Percentiles rank a stretch among this genome's conserved stretches.
Conservation (phyloP, 1,140 invertebrate species). For the Formica exsecta region DNA sequence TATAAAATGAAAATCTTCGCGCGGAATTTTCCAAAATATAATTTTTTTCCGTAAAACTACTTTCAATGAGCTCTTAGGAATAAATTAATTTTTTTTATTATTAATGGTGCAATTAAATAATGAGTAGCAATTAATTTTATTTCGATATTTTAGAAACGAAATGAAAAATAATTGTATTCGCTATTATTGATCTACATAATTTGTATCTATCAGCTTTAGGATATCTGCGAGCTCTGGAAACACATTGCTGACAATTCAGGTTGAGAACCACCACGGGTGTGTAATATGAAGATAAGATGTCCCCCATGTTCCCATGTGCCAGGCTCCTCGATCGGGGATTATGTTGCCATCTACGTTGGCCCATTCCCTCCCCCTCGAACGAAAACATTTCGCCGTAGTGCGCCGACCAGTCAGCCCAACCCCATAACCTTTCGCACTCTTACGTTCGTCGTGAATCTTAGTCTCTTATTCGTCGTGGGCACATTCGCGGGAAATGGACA, state of each 20-base stretch:
- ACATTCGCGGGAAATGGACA: neutral
- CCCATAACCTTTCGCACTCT: constrained; percentile 72
- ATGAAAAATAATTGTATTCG: neutral
- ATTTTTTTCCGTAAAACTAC: neutral
- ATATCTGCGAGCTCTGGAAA: neutral
- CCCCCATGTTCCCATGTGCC: constrained; percentile 80
- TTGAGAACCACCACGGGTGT: constrained; percentile 79
- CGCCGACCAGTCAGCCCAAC: constrained; percentile 72
- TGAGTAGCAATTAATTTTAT: neutral
- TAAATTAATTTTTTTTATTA: neutral
- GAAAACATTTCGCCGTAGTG: constrained; percentile 82
- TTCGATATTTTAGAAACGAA: neutral
- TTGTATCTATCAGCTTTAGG: neutral
- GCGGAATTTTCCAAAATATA: neutral
- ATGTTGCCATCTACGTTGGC: constrained; percentile 80
- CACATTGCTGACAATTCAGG: constrained; percentile 33
- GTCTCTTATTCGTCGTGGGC: constrained; percentile 31
- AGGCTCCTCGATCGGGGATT: constrained; percentile 83
- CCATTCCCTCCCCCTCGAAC: constrained; percentile 77
- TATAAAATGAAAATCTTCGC: constrained; percentile 27
- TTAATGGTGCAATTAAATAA: neutral
- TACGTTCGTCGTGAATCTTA: constrained; percentile 41
- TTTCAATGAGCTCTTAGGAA: neutral
- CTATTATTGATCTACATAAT: constrained; percentile 16
- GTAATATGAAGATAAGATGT: constrained; percentile 86